Conservation (phyloP, 2,888 invertebrate genomes). For the Baronia brevicornis region DNA sequence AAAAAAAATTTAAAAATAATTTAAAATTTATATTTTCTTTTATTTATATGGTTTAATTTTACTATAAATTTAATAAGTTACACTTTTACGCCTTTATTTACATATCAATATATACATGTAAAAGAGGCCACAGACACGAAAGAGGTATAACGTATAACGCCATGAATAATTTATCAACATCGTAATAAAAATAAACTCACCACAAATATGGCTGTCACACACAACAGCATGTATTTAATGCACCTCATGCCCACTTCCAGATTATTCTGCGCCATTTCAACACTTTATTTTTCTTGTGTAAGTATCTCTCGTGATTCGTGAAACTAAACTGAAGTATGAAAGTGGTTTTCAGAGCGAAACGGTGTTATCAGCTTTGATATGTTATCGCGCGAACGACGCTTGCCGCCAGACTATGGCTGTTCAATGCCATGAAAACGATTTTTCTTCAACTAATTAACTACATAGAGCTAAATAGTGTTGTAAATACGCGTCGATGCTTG, state of each 20-base stretch:
- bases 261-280: constrained; percentile 48
- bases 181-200: constrained; percentile 69
- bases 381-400: constrained; percentile 26
- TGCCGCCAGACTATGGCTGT: constrained; percentile 19
- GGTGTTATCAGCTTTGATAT: constrained; percentile 33
- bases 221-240: constrained; percentile 84
- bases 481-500: constrained; percentile 25
- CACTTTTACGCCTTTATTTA: too few species aligned
- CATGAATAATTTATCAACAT: background rate
- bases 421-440: constrained; percentile 32
- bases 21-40: too few species aligned
- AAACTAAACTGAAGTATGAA: constrained; percentile 25
- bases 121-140: constrained; percentile 4
- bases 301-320: constrained; percentile 18
- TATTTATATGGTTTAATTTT: too few species aligned
- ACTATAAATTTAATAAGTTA: too few species aligned
- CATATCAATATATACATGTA: too few species aligned
- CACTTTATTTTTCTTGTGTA: constrained; percentile 18
- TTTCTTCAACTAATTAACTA: constrained; percentile 43
- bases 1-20: too few species aligned
- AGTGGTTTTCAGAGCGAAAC: constrained; percentile 22
- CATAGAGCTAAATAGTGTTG: constrained; percentile 23
- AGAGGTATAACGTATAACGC: constrained; percentile 6
- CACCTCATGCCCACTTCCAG: constrained; percentile 81
- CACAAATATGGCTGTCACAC: constrained; percentile 86